Evolutionary conservation across 2,888 invertebrate species (phyloP), one percentile per base, ranked within the genome.

Genomic region (Acronicta psi): DNA sequence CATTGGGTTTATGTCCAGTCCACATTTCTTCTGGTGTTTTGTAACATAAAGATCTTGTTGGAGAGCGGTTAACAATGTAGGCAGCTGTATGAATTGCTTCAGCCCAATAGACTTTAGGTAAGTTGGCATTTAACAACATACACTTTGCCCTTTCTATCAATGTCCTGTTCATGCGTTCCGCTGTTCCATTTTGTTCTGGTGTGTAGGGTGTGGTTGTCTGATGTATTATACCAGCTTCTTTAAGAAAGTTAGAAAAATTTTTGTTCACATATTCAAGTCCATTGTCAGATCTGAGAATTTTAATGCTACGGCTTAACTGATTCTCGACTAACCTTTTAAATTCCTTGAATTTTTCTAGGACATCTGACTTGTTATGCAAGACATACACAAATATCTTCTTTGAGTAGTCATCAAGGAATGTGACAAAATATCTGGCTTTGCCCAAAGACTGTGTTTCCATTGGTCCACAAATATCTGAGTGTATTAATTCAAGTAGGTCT

Each of bases 311-410:
- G 45, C 10, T 10, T 10, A 25, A 25, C 10, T 25, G 25, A 25
- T 73, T 70, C 18, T 70, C 64, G 1, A 66, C 64, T 54, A 20
- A 10, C 11, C n/a, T 8, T 37, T 60, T 68, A 41, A 51, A 69
- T n/a, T 59, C 42, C 25, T 51, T 41, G 36, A 73, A 68, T 13
- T 34, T 46, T 14, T 56, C 47, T 14, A 55, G 11, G 0, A 60
- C 38, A 2, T 54, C 53, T 16, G 36, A 25, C 13, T 49, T 49
- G 29, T 17, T 29, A 20, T 41, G 41, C 18, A 7, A 34, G 34
- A 34, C 41, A 16, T 50, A 50, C 0, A 41, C 18, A 34, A 25
- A 50, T 3, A 29, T n/a, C 25, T 31, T 50, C 2, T 20, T 16
- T 5, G 25, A 34, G 17, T 8, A 41, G 20, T 50, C 50, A 20